These are phyloP conservation scores for Nebria ingens DNA, from an alignment of 1,140 invertebrate genomes.

Conservation along the genomic window DNA sequence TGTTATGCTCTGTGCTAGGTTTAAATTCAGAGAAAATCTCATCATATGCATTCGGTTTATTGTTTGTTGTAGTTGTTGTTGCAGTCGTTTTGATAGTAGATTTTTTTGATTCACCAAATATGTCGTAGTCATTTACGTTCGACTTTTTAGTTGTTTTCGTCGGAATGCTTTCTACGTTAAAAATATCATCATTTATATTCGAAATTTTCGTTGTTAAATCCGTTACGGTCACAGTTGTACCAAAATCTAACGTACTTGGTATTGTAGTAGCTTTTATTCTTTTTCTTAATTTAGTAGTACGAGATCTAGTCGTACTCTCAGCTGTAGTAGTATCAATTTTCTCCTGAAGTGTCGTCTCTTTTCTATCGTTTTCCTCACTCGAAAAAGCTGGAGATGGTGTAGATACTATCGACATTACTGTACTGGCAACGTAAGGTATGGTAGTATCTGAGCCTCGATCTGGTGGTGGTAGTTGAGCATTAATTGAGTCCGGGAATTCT, in stretches of 20 bases:
- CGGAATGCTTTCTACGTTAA: neutral
- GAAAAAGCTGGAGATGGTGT: conserved; percentile 17
- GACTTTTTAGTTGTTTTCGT: neutral
- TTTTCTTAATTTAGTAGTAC: neutral
- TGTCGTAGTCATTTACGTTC: neutral
- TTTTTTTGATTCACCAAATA: neutral
- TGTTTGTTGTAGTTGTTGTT: conserved; percentile 20
- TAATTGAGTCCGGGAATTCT: conserved; percentile 26
- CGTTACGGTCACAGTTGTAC: too few relatives aligned
- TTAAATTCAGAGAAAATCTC: neutral
- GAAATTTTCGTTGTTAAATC: neutral
- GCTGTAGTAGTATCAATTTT: conserved; percentile 20
- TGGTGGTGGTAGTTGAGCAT: conserved; percentile 28
- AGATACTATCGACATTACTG: conserved; percentile 14
- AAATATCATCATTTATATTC: neutral
- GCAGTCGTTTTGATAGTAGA: neutral
- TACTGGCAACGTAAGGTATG: conserved; percentile 22
- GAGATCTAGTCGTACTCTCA: neutral
- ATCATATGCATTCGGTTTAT: neutral
- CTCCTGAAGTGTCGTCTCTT: conserved; percentile 10
- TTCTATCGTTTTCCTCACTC: conserved; percentile 16
- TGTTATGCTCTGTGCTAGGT: neutral
- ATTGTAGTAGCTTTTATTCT: conserved; percentile 16
- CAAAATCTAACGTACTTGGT: neutral
- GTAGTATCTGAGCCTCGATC: conserved; percentile 20